These are phyloP conservation scores for Hydrocynus forskahlii DNA, from an alignment of 2,797 vertebrate species.

Conservation along the genomic window DNA sequence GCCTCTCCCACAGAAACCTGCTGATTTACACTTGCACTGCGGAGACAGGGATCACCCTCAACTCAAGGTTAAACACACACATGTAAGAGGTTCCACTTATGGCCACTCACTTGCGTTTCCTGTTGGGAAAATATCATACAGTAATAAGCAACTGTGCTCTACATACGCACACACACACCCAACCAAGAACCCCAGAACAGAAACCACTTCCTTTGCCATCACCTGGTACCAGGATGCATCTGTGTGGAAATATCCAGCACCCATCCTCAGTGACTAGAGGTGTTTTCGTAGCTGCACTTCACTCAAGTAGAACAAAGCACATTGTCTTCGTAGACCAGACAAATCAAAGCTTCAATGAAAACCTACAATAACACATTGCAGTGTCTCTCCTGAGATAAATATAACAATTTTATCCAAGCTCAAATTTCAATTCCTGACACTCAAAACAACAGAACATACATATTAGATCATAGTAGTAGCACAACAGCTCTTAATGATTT, in stretches of 20 bases:
- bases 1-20: constrained; percentile 62
- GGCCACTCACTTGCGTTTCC: constrained; percentile 34
- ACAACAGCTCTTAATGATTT: background rate
- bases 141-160: constrained; percentile 10
- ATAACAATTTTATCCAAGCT: background rate
- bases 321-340: constrained; percentile 12
- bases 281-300: constrained; percentile 40
- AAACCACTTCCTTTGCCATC: constrained; percentile 42
- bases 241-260: constrained; percentile 46
- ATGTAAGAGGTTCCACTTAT: constrained; percentile 14
- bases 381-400: background rate
- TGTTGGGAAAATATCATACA: constrained; percentile 37
- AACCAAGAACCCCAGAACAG: constrained; percentile 23
- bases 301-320: constrained; percentile 12
- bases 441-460: background rate
- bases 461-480: background rate
- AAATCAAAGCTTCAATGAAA: background rate
- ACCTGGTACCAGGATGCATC: constrained; percentile 55
- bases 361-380: background rate
- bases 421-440: background rate
- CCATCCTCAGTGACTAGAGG: constrained; percentile 28
- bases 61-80: constrained; percentile 34
- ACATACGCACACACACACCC: constrained; percentile 7
- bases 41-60: constrained; percentile 15
- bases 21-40: constrained; percentile 47